Conservation (phyloP, 2,797 vertebrate genomes). For the Strix occidentalis region DNA sequence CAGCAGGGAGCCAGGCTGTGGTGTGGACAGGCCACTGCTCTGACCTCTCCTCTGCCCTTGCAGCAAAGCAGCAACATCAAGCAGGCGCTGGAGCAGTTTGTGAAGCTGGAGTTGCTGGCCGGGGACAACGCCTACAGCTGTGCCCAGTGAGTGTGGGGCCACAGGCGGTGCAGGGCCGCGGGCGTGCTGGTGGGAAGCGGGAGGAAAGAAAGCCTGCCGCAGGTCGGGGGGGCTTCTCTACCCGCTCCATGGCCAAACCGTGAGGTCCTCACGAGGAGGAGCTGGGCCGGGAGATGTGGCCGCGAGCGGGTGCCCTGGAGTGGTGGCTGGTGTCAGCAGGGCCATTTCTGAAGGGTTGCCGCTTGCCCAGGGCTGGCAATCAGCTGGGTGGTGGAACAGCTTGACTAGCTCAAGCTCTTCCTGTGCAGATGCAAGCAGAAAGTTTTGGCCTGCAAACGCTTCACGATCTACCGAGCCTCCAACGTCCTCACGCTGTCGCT, state of each 20-base stretch:
- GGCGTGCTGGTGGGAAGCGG: background rate
- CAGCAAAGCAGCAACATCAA: conserved; percentile 91
- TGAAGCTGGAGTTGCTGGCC: conserved; percentile 89
- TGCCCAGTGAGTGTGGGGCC: conserved; percentile 78
- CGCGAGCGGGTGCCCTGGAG: background rate
- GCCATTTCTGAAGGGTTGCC: background rate
- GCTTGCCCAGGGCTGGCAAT: background rate
- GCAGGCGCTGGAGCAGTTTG: conserved; percentile 90
- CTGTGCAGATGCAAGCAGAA: conserved; percentile 91
- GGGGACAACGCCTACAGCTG: conserved; percentile 99
- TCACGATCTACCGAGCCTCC: conserved; percentile 91
- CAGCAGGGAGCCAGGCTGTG: rapidly evolving
- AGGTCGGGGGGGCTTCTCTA: rapidly evolving
- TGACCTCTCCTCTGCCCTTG: background rate
- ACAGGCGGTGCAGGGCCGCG: rapidly evolving
- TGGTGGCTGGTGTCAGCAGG: background rate
- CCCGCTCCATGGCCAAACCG: rapidly evolving
- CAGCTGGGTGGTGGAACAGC: background rate
- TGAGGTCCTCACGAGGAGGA: background rate
- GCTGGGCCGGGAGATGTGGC: background rate
- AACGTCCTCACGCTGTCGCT: conserved; percentile 92
- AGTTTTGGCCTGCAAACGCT: conserved; percentile 92
- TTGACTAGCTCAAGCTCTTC: background rate
- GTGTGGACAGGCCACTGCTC: background rate
- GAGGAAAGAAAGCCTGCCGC: background rate